A percentile compares a stretch with the other conserved stretches of the same genome.
These are phyloP conservation scores for Altica lythri DNA, from an alignment of 2,888 invertebrate genomes.

Conservation along the genomic window DNA sequence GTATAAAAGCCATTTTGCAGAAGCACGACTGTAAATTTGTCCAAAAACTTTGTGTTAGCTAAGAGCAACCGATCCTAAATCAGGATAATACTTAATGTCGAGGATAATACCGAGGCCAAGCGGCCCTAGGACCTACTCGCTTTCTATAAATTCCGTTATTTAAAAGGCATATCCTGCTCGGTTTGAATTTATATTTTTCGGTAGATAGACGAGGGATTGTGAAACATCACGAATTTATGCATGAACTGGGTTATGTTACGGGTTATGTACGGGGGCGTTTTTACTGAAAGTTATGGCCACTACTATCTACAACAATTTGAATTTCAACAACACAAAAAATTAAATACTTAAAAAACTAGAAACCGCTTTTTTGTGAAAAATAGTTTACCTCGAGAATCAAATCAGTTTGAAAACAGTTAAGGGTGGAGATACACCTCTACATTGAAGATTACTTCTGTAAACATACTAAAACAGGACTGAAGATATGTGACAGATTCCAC, in stretches of 20 bases:
- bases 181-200: conserved; percentile 33
- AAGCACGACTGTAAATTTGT: conserved; percentile 51
- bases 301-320: background rate
- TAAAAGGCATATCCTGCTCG: conserved; percentile 31
- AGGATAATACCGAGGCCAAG: conserved; percentile 42
- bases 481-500: too few relatives aligned
- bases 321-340: conserved; percentile 4
- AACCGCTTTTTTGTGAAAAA: too few relatives aligned
- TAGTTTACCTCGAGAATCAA: too few relatives aligned
- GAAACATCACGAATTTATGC: conserved; percentile 27
- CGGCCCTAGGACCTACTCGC: conserved; percentile 30
- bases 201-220: conserved; percentile 27
- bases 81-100: conserved; percentile 52
- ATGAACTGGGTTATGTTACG: conserved; percentile 20
- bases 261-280: conserved; percentile 14
- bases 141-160: conserved; percentile 34
- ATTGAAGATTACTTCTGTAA: background rate
- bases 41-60: conserved; percentile 46
- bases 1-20: conserved; percentile 40
- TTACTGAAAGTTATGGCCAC: background rate
- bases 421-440: too few relatives aligned
- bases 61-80: conserved; percentile 48
- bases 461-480: too few relatives aligned
- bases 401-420: too few relatives aligned
- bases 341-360: too few relatives aligned